Conservation (phyloP, 1,140 invertebrate species). For the Brachionus koreanus region DNA sequence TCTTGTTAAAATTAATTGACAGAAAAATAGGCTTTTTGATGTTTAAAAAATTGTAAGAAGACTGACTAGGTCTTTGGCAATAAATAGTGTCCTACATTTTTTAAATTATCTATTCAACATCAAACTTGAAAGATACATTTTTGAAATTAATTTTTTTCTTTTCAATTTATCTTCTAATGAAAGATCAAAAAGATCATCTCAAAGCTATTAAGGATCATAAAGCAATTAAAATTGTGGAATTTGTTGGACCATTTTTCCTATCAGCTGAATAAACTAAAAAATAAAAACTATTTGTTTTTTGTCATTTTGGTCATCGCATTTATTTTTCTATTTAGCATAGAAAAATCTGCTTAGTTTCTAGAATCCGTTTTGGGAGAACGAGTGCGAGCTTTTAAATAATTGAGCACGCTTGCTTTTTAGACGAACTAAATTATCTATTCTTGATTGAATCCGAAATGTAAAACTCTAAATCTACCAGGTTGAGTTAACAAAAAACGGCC, state of each 20-base stretch:
- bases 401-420: background rate
- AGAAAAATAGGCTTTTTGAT: background rate
- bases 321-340: too few species aligned
- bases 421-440: slow-evolving; percentile 25
- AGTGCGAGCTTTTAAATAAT: background rate
- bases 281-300: background rate
- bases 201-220: background rate
- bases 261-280: background rate
- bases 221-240: background rate
- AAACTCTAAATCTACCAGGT: background rate
- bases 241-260: background rate
- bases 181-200: background rate
- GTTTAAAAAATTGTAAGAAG: too few species aligned
- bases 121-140: background rate
- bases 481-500: background rate
- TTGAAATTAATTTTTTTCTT: background rate
- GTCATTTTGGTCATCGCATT: background rate
- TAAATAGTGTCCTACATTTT: background rate
- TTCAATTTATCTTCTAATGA: background rate
- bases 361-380: background rate
- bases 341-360: background rate
- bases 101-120: background rate
- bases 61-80: background rate
- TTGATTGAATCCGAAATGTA: slow-evolving; percentile 20
- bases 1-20: too few species aligned